Evolutionary conservation across 2,113 vertebrate genomes (phyloP).

Genomic region (Oxygymnocypris stewartii): DNA sequence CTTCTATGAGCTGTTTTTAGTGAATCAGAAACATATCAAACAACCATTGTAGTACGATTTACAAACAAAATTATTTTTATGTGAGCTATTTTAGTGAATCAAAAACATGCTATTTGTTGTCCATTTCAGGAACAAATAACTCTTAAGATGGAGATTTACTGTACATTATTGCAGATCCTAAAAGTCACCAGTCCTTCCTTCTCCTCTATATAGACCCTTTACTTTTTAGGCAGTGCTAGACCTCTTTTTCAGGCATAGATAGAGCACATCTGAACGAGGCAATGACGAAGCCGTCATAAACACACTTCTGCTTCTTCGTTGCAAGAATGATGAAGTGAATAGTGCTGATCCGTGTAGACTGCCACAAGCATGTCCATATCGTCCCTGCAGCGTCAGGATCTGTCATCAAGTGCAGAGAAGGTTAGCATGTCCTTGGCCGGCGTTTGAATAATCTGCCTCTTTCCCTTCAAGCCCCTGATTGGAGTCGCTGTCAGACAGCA

Average conservation of each 20-base stretch:
- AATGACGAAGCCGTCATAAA: constrained; percentile 25
- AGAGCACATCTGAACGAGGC: not conserved
- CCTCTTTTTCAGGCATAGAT: constrained; percentile 16
- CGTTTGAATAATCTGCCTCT: constrained; percentile 68
- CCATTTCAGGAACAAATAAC: not conserved
- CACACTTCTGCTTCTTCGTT: constrained; percentile 24
- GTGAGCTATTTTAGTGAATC: not conserved
- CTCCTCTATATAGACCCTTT: not conserved
- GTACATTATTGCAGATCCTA: not conserved
- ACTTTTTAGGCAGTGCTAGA: not conserved
- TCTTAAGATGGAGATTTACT: not conserved
- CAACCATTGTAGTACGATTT: not conserved
- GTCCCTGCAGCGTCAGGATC: constrained; percentile 55
- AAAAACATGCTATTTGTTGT: not conserved
- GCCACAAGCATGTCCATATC: not conserved
- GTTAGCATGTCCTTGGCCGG: constrained; percentile 73
- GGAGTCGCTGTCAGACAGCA: constrained; percentile 63
- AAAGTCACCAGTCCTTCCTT: not conserved
- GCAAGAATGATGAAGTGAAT: constrained; percentile 37
- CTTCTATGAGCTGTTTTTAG: not conserved
- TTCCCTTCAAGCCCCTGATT: constrained; percentile 62
- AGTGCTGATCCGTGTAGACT: constrained; percentile 18
- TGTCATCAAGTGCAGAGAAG: constrained; percentile 69
- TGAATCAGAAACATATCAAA: not conserved
- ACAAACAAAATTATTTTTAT: not conserved